Evolutionary conservation across 2,797 vertebrate species (phyloP).

Genomic region (Hephaestus fuliginosus): DNA sequence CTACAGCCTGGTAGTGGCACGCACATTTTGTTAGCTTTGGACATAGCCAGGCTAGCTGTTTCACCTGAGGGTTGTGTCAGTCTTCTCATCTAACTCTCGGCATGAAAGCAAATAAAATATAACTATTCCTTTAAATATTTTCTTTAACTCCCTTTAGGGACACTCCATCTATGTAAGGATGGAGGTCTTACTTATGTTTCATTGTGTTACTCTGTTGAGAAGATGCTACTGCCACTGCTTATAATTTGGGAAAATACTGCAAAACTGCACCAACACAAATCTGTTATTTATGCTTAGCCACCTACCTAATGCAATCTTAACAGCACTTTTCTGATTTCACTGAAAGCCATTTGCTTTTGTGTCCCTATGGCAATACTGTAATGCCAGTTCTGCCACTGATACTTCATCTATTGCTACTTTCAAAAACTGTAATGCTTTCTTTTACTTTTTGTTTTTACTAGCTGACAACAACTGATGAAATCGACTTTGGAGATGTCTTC

Average conservation of each 20-base stretch:
- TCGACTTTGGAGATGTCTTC: accelerated
- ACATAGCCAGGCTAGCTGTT: no score
- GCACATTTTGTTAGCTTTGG: not conserved
- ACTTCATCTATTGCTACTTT: not conserved
- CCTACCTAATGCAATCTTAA: not conserved
- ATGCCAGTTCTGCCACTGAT: no score
- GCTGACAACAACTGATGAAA: accelerated
- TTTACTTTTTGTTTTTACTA: conserved; percentile 29
- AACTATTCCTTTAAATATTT: not conserved
- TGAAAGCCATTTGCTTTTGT: not conserved
- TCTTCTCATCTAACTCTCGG: not conserved
- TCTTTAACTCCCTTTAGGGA: no score
- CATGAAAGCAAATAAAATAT: not conserved
- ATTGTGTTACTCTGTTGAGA: not conserved
- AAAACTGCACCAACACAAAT: not conserved
- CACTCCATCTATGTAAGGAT: not conserved
- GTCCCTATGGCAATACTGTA: not conserved
- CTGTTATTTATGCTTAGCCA: not conserved
- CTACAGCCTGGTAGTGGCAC: not conserved
- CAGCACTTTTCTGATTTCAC: not conserved
- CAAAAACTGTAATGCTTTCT: not conserved
- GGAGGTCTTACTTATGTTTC: not conserved
- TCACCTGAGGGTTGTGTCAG: not conserved
- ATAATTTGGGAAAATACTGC: not conserved
- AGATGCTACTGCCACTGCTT: not conserved